Conservation (phyloP, 92 coral and sea anemone species). For the Blastomussa wellsi region DNA sequence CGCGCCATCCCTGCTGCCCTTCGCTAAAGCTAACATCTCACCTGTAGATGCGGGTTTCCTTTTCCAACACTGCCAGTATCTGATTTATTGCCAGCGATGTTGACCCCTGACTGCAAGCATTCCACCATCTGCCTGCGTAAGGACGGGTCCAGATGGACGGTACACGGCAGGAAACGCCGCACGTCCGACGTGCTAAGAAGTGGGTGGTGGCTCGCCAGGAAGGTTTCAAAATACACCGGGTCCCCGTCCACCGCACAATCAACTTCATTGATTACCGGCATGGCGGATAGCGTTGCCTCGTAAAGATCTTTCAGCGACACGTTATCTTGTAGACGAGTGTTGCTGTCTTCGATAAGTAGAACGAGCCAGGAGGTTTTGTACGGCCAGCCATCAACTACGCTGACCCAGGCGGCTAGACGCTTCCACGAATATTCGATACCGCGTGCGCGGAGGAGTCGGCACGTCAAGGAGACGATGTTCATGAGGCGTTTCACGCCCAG, state of each 20-base stretch:
- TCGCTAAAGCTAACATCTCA: conserved; percentile 11
- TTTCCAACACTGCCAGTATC: conserved; percentile 79
- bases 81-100: conserved; percentile 64
- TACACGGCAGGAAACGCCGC: conserved; percentile 76
- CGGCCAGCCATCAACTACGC: conserved; percentile 98
- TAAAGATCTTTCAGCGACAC: conserved; percentile 83
- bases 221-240: conserved; percentile 95
- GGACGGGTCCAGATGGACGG: conserved; percentile 90
- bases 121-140: conserved; percentile 93
- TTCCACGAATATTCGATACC: conserved; percentile 94
- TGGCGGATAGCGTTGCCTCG: conserved; percentile 87
- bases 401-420: conserved; percentile 97
- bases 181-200: conserved; percentile 82
- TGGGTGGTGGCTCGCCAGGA: conserved; percentile 93
- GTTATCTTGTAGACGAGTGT: conserved; percentile 74
- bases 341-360: conserved; percentile 82
- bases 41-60: conserved; percentile 72
- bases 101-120: conserved; percentile 72
- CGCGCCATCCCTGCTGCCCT: too few relatives aligned
- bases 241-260: conserved; percentile 97
- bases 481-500: conserved; percentile 94
- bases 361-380: conserved; percentile 97
- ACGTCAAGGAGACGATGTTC: conserved; percentile 92
- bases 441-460: conserved; percentile 94
- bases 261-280: conserved; percentile 91